These are phyloP conservation scores for Campoplex capitator DNA, from an alignment of 2,888 invertebrate genomes.

Conservation along the genomic window DNA sequence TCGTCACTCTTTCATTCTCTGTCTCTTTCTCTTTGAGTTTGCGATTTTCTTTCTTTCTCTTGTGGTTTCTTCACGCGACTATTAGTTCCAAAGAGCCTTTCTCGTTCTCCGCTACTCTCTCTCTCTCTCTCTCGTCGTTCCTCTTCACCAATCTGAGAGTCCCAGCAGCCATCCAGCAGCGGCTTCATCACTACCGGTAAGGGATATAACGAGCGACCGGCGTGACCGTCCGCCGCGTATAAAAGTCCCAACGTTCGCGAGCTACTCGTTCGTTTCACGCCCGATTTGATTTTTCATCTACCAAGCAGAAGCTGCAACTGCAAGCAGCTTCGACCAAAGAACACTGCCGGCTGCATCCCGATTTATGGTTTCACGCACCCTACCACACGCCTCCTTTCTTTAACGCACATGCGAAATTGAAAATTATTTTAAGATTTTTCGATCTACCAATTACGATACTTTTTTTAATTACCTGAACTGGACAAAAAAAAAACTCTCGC, in stretches of 20 bases:
- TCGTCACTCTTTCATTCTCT: neutral
- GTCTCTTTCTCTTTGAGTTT: neutral
- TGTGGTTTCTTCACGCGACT: slow-evolving; percentile 56
- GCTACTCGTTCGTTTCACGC: slow-evolving; percentile 73
- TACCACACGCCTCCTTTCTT: slow-evolving; percentile 36
- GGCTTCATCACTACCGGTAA: slow-evolving; percentile 68
- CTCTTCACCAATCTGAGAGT: slow-evolving; percentile 51
- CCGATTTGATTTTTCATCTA: slow-evolving; percentile 73
- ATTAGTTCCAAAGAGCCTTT: slow-evolving; percentile 53
- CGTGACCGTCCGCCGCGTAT: slow-evolving; percentile 66
- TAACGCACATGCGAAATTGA: slow-evolving; percentile 30
- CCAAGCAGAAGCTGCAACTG: slow-evolving; percentile 67
- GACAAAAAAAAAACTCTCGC: neutral
- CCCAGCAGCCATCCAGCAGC: slow-evolving; percentile 41
- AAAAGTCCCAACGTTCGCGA: slow-evolving; percentile 55
- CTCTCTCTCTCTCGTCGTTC: slow-evolving; percentile 23
- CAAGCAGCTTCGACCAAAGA: slow-evolving; percentile 34
- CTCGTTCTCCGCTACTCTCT: slow-evolving; percentile 33
- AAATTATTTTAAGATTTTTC: slow-evolving; percentile 39
- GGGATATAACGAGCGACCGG: slow-evolving; percentile 71
- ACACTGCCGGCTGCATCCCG: slow-evolving; percentile 35
- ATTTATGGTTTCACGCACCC: slow-evolving; percentile 67
- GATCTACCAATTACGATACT: neutral
- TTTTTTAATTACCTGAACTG: neutral
- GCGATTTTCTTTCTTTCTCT: slow-evolving; percentile 27